phyloP scores from a whole-genome alignment of 2,797 vertebrate genomes.

The Urosaurus nigricauda region DNA sequence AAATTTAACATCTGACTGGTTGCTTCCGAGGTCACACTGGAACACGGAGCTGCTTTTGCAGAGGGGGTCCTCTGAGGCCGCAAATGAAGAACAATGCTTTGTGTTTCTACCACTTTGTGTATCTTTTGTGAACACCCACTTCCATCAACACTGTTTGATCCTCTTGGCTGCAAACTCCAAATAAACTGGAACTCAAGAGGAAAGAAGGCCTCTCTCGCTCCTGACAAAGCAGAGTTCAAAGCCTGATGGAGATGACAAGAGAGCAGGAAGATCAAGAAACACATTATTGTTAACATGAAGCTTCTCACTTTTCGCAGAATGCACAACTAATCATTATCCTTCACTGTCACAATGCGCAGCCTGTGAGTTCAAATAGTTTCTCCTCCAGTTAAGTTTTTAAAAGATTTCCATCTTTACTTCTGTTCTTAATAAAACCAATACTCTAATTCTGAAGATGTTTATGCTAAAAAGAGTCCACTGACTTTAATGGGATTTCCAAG shows the following conservation, averaged over 20 bases:
- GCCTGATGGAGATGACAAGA: background rate
- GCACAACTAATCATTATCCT: slow-evolving; percentile 12
- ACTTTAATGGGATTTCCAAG: background rate
- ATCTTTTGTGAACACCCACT: slow-evolving; percentile 17
- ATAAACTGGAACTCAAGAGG: background rate
- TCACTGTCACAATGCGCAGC: background rate
- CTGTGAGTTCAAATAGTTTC: slow-evolving; percentile 5
- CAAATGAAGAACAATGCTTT: slow-evolving; percentile 9
- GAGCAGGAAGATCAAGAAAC: background rate
- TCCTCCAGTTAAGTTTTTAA: background rate
- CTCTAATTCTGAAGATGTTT: background rate
- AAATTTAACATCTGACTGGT: background rate
- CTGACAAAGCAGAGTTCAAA: slow-evolving; percentile 17
- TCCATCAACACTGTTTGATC: slow-evolving; percentile 33
- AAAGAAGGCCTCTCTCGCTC: background rate
- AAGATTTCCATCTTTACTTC: background rate
- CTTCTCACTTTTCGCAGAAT: background rate
- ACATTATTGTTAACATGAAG: background rate
- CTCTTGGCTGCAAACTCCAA: slow-evolving; percentile 8
- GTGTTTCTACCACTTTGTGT: background rate
- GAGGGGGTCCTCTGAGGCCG: background rate
- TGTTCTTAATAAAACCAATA: background rate
- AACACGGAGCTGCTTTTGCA: background rate
- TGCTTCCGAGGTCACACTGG: background rate
- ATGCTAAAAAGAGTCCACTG: background rate